Evolutionary conservation across 2,797 vertebrate species (phyloP).

Genomic region (Mergus octosetaceus): DNA sequence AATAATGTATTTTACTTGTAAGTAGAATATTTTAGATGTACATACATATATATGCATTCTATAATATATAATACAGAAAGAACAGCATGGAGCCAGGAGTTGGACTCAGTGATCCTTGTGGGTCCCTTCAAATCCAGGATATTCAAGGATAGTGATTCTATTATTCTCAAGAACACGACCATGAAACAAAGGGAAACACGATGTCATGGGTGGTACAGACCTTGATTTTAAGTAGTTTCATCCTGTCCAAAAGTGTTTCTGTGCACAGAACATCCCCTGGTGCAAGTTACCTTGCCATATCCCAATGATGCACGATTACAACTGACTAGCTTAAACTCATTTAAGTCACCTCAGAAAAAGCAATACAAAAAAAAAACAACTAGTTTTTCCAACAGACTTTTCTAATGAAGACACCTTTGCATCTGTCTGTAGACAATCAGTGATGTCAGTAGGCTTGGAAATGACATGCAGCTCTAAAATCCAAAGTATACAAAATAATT

Average conservation of each 20-base stretch:
- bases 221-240: neutral
- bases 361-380: neutral
- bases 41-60: too few species aligned
- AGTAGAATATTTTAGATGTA: too few species aligned
- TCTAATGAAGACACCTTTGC: neutral
- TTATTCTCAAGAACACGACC: neutral
- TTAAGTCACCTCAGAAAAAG: neutral
- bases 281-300: neutral
- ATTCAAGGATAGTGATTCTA: neutral
- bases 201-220: neutral
- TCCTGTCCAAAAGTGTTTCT: neutral
- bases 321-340: rapidly evolving
- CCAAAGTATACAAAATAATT: neutral
- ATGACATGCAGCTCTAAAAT: neutral
- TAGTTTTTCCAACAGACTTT: neutral
- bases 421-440: neutral
- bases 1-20: neutral
- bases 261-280: neutral
- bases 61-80: neutral
- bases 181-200: rapidly evolving
- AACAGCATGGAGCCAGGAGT: neutral
- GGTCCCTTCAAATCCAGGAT: neutral
- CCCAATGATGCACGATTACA: rapidly evolving
- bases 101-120: neutral
- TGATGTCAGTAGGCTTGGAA: neutral